Base-by-base conservation (phyloP, 2,888 invertebrate genomes). In the Mamestra brassicae region DNA sequence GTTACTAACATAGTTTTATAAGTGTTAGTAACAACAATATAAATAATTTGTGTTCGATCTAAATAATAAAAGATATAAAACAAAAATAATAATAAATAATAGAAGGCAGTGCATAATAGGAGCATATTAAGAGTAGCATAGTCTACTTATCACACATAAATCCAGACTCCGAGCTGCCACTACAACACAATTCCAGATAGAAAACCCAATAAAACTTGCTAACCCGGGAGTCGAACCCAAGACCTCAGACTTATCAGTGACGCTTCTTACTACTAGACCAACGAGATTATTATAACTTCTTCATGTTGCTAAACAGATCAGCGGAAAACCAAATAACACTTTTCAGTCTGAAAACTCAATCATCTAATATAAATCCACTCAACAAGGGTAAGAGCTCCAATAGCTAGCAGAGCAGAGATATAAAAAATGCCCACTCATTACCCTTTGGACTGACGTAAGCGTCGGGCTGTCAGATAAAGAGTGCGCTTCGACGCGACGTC, bases 381-480 rank as follows among this genome's bases (percentile, higher is more conserved):
- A 45, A 57, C 45, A 34, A 84, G 63, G 58, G 71, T 64, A 10
- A 72, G 54, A 58, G 57, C 45, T 70, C 70, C 74, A 76, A 74
- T 81, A 73, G 74, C 71, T 63, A 62, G 62, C 68, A 55, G 60
- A 62, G 60, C 67, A 63, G 62, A 74, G 64, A 80, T 76, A 77
- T 73, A 80, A 81, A 80, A 74, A 76, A 84, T 85, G 74, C 71
- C 77, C 78, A 80, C 81, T 82, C 84, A 80, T 88, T 85, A 85
- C 84, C 85, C 81, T 75, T 85, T 82, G 79, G 87, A 87, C 83
- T 74, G 82, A 85, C 88, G 83, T 83, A 80, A 80, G 85, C 85
- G 63, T 75, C 76, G 54, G 34, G 83, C 87, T 85, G 88, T 89
- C 90, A 87, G 84, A 69, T 84, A 76, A 79, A 90, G 90, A 82